Conservation (phyloP, 1,140 invertebrate species). For the Nephila pilipes region DNA sequence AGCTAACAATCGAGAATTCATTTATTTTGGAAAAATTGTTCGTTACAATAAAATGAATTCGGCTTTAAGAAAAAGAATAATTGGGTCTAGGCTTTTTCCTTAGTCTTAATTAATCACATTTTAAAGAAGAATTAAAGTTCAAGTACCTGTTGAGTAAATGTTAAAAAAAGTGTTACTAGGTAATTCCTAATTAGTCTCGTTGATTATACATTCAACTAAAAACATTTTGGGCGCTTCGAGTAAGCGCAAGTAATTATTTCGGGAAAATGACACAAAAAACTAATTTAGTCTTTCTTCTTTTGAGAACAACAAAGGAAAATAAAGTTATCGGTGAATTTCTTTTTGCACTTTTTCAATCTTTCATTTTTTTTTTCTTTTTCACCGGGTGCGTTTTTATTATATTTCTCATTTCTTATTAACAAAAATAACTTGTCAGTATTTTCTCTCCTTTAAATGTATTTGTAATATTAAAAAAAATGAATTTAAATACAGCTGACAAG, state of each 20-base stretch:
- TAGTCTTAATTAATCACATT: conserved; percentile 3
- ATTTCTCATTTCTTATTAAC: background rate
- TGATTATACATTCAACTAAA: background rate
- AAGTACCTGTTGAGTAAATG: background rate
- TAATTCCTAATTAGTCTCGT: conserved; percentile 10
- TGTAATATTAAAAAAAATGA: background rate
- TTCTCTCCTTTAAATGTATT: background rate
- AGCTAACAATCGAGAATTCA: background rate
- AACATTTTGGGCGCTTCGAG: background rate
- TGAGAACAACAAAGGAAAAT: background rate
- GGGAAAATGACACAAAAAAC: background rate
- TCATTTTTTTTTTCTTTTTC: no score
- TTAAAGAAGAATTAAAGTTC: background rate
- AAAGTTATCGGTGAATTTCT: background rate
- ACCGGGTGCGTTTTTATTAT: background rate
- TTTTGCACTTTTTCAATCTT: no score
- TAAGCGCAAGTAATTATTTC: background rate
- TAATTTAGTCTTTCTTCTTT: background rate
- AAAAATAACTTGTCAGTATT: background rate
- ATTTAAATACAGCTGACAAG: no score
- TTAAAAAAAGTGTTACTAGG: background rate
- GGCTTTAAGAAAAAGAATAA: background rate
- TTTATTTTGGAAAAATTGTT: background rate
- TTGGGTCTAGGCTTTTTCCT: background rate
- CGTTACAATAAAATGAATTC: background rate